Evolutionary conservation across 2,888 invertebrate species (phyloP).

Genomic region (Diabrotica balteata): DNA sequence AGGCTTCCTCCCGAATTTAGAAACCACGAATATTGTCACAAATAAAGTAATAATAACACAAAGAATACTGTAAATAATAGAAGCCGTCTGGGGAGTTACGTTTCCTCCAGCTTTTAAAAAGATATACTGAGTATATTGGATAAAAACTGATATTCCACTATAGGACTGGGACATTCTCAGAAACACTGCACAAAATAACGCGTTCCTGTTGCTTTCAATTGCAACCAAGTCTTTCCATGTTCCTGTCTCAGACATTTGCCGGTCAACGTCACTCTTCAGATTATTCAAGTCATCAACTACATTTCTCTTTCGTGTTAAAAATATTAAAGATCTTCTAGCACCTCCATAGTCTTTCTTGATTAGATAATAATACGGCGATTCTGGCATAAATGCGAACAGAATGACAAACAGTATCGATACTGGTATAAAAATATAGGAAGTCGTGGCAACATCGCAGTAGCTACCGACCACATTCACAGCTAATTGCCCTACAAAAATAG

Average conservation of each 20-base stretch:
- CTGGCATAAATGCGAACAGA: slow-evolving; percentile 69
- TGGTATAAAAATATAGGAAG: slow-evolving; percentile 65
- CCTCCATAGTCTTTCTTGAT: slow-evolving; percentile 43
- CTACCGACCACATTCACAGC: slow-evolving; percentile 19
- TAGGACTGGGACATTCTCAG: slow-evolving; percentile 50
- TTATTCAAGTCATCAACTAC: slow-evolving; percentile 45
- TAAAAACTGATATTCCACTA: slow-evolving; percentile 47
- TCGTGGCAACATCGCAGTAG: slow-evolving; percentile 55
- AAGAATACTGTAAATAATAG: slow-evolving; percentile 42
- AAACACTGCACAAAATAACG: slow-evolving; percentile 47
- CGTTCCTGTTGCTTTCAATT: slow-evolving; percentile 48
- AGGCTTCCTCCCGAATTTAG: slow-evolving; percentile 43
- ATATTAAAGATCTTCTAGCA: slow-evolving; percentile 44
- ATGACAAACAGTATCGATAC: slow-evolving; percentile 66
- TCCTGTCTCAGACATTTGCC: slow-evolving; percentile 52
- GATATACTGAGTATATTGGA: slow-evolving; percentile 49
- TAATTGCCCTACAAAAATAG: slow-evolving; percentile 15
- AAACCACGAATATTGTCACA: slow-evolving; percentile 40
- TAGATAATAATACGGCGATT: slow-evolving; percentile 56
- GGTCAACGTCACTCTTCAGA: slow-evolving; percentile 45
- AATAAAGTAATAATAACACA: slow-evolving; percentile 37
- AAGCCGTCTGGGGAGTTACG: slow-evolving; percentile 46
- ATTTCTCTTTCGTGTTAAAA: slow-evolving; percentile 43
- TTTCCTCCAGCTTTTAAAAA: slow-evolving; percentile 52
- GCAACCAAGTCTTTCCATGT: slow-evolving; percentile 48